Conservation (phyloP, 2,888 invertebrate species). For the Pemphredon lugubris region DNA sequence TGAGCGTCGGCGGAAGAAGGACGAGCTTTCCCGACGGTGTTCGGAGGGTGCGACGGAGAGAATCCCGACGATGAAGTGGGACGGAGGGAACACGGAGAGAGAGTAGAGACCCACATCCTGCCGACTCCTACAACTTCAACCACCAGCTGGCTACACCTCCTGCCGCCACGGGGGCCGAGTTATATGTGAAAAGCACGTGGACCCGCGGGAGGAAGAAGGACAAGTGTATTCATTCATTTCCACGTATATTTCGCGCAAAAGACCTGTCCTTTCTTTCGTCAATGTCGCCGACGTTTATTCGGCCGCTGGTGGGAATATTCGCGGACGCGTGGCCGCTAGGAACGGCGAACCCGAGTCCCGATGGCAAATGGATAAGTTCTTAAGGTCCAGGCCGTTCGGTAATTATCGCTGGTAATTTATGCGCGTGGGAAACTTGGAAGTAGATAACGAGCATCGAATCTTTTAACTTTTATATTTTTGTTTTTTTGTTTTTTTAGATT, state of each 20-base stretch:
- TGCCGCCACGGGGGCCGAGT: constrained; percentile 68
- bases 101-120: constrained; percentile 76
- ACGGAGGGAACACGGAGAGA: constrained; percentile 66
- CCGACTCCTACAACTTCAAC: constrained; percentile 78
- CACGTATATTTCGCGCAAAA: constrained; percentile 67
- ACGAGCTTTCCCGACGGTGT: constrained; percentile 47
- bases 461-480: too few relatives aligned
- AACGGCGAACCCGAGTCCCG: not conserved
- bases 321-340: not conserved
- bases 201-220: constrained; percentile 76
- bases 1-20: constrained; percentile 58
- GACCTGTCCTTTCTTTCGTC: constrained; percentile 46
- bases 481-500: too few relatives aligned
- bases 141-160: constrained; percentile 76
- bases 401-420: too few relatives aligned
- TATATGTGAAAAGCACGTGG: constrained; percentile 75
- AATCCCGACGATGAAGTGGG: constrained; percentile 62
- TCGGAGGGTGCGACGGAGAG: constrained; percentile 54
- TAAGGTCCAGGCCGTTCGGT: too few relatives aligned
- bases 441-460: too few relatives aligned
- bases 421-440: too few relatives aligned
- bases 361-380: too few relatives aligned
- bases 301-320: not conserved
- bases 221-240: constrained; percentile 75
- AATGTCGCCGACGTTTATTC: constrained; percentile 1